Percentiles rank a stretch among this genome's conserved stretches.
Evolutionary conservation across 2,888 invertebrate genomes (phyloP).

Genomic region (Sylvicola fuscatus): DNA sequence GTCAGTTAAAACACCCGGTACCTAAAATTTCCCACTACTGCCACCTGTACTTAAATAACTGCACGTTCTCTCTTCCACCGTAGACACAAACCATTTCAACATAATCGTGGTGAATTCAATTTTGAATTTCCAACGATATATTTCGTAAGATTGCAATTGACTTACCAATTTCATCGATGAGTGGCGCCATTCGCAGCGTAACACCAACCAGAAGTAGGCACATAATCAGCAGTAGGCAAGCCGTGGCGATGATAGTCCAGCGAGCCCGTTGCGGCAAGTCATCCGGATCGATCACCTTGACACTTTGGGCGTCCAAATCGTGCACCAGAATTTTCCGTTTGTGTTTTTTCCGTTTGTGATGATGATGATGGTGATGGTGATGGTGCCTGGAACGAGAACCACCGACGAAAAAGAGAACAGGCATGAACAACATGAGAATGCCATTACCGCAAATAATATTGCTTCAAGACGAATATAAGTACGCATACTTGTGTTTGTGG

Average conservation of each 20-base stretch:
- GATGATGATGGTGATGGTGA: slow-evolving; percentile 6
- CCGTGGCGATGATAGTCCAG: slow-evolving; percentile 82
- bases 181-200: slow-evolving; percentile 81
- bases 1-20: no score
- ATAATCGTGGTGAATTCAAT: no score
- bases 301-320: slow-evolving; percentile 25
- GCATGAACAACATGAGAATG: no score
- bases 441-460: no score
- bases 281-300: slow-evolving; percentile 48
- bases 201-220: slow-evolving; percentile 80
- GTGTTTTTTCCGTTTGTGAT: slow-evolving; percentile 21
- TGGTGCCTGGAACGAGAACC: slow-evolving; percentile 16
- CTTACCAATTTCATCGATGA: slow-evolving; percentile 92
- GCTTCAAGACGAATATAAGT: background rate
- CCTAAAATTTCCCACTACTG: no score
- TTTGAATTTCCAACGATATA: no score
- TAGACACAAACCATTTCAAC: no score
- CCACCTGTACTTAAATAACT: no score
- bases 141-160: no score
- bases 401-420: no score
- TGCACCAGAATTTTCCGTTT: slow-evolving; percentile 26
- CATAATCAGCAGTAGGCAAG: slow-evolving; percentile 68
- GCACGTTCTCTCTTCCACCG: no score
- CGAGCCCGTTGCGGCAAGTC: slow-evolving; percentile 66
- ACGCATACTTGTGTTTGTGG: slow-evolving; percentile 22